phyloP scores from a whole-genome alignment of 2,113 vertebrate species.

The Nasalis larvatus region DNA sequence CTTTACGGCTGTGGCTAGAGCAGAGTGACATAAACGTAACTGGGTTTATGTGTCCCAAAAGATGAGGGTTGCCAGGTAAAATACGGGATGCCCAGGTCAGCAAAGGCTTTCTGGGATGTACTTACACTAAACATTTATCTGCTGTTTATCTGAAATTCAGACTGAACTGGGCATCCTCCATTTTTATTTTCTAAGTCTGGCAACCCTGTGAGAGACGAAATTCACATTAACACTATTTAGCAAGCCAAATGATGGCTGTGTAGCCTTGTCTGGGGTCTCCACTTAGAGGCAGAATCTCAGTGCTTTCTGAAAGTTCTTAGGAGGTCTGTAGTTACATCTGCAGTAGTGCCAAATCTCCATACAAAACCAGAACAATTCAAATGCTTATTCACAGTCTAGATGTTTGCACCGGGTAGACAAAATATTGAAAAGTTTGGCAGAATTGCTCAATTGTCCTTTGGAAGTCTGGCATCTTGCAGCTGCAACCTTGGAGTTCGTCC shows the following conservation, averaged over 20 bases:
- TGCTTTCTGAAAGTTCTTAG: slow-evolving; percentile 42
- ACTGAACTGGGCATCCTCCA: not conserved
- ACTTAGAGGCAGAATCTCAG: not conserved
- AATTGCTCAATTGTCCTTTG: not conserved
- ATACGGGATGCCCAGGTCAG: not conserved
- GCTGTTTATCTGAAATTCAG: not conserved
- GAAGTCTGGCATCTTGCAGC: not conserved
- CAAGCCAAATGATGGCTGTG: not conserved
- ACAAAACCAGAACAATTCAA: slow-evolving; percentile 1
- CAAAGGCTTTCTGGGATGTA: not conserved
- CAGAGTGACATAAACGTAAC: not conserved
- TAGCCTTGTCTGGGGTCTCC: not conserved
- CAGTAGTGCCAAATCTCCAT: not conserved
- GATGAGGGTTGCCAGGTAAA: not conserved
- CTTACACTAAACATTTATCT: not conserved
- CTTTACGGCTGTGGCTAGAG: not conserved
- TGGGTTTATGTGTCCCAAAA: not conserved
- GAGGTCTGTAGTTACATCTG: not conserved
- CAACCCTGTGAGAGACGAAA: not conserved
- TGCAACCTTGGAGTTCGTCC: not conserved
- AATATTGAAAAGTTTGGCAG: slow-evolving; percentile 59
- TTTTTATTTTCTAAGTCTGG: slow-evolving; percentile 10
- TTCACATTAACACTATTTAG: not conserved
- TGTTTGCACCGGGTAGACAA: slow-evolving; percentile 60
- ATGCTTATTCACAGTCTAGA: slow-evolving; percentile 18